Evolutionary conservation across 2,113 vertebrate species (phyloP).

Genomic region (Gnathonemus echidnorhynchus): DNA sequence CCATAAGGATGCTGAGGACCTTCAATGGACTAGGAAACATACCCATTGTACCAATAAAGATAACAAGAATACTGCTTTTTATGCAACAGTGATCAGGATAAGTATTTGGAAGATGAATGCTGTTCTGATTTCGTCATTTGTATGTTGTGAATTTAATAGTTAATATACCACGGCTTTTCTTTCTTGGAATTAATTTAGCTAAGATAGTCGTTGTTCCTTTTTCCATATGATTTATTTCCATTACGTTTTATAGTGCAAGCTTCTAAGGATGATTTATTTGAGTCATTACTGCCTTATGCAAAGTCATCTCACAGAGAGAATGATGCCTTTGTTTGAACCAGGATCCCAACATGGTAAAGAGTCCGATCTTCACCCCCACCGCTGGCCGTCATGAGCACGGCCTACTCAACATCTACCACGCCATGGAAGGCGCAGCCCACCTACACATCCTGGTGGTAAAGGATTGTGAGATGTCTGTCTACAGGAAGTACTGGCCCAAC

Average conservation of each 20-base stretch:
- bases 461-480: slow-evolving; percentile 89
- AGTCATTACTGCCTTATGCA: neutral
- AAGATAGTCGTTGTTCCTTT: neutral
- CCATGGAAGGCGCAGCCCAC: slow-evolving; percentile 84
- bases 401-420: slow-evolving; percentile 90
- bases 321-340: slow-evolving; percentile 32
- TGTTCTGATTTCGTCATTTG: neutral
- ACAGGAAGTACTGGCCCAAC: slow-evolving; percentile 97
- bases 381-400: slow-evolving; percentile 92
- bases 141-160: neutral
- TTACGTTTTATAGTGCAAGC: neutral
- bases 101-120: neutral
- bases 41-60: neutral
- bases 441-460: slow-evolving; percentile 94
- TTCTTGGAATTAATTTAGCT: neutral
- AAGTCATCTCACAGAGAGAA: neutral
- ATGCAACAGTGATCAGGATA: neutral
- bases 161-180: neutral
- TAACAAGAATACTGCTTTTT: neutral
- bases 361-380: slow-evolving; percentile 93
- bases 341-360: slow-evolving; percentile 77
- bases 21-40: neutral
- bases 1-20: neutral
- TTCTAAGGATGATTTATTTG: neutral
- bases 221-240: neutral